A percentile compares a stretch with the other conserved stretches of the same genome.
Evolutionary conservation across 2,888 invertebrate species (phyloP).

Genomic region (Lingula anatina): DNA sequence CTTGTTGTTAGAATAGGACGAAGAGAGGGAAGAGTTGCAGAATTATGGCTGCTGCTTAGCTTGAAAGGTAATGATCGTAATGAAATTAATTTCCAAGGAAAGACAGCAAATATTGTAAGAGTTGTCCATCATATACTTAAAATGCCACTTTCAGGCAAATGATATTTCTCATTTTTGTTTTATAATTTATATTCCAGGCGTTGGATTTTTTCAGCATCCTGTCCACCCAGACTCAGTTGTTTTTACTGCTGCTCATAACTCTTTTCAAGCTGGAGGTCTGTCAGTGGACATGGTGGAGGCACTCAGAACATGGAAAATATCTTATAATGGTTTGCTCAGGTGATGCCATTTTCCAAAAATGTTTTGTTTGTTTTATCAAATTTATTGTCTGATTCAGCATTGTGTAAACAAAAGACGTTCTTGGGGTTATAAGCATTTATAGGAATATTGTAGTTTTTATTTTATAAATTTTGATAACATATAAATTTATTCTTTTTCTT

Average conservation of each 20-base stretch:
- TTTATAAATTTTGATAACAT: no score
- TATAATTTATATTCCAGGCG: slow-evolving; percentile 41
- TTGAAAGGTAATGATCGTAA: no score
- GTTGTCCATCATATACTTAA: no score
- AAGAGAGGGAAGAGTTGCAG: slow-evolving; percentile 56
- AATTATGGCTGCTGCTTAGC: slow-evolving; percentile 60
- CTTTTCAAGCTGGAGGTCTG: slow-evolving; percentile 51
- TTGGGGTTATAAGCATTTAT: no score
- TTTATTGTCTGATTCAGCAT: no score
- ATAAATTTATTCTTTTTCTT: no score
- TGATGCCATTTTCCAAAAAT: slow-evolving; percentile 38
- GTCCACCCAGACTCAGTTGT: slow-evolving; percentile 59
- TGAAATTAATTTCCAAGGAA: no score
- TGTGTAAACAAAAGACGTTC: no score
- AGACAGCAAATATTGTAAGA: no score
- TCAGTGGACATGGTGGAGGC: slow-evolving; percentile 63
- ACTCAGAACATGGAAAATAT: slow-evolving; percentile 61
- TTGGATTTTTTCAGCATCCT: slow-evolving; percentile 55
- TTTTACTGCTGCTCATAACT: slow-evolving; percentile 37
- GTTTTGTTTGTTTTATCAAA: not conserved
- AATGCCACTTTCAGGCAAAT: no score
- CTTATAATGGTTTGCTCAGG: slow-evolving; percentile 67
- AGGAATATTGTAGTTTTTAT: no score
- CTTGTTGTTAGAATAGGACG: slow-evolving; percentile 59
- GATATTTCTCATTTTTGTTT: no score